Conservation (phyloP, 2,888 invertebrate species). For the Callosobruchus maculatus region DNA sequence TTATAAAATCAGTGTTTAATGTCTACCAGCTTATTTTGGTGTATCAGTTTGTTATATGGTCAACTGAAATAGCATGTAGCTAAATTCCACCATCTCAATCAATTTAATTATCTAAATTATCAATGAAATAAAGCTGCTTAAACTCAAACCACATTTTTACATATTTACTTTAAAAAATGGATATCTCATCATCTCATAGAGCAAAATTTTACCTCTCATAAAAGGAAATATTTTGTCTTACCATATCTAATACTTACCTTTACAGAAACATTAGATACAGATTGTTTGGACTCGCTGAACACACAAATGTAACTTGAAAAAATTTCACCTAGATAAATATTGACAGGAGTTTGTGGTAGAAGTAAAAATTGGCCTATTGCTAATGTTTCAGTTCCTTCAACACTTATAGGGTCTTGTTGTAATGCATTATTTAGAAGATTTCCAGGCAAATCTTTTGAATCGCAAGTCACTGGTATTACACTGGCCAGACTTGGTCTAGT, state of each 20-base stretch:
- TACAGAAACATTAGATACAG: constrained; percentile 77
- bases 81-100: too few species aligned
- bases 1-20: too few species aligned
- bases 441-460: constrained; percentile 80
- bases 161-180: too few species aligned
- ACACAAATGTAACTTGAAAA: constrained; percentile 97
- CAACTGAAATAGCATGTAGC: too few species aligned
- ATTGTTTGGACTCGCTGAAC: constrained; percentile 88
- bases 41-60: too few species aligned
- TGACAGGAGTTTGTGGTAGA: constrained; percentile 95
- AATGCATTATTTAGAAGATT: constrained; percentile 74
- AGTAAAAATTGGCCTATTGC: constrained; percentile 87
- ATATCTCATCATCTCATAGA: too few species aligned
- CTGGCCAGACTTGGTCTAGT: constrained; percentile 87
- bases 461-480: constrained; percentile 77
- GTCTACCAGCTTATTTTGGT: too few species aligned
- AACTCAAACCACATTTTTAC: too few species aligned
- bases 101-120: too few species aligned
- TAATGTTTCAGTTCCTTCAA: constrained; percentile 75
- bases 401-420: constrained; percentile 80
- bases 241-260: constrained; percentile 56
- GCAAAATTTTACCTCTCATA: too few species aligned
- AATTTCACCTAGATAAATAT: constrained; percentile 96
- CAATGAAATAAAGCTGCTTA: too few species aligned
- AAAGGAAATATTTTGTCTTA: too few species aligned